These are phyloP conservation scores for Champsocephalus esox DNA, from an alignment of 2,797 vertebrate species.

Conservation along the genomic window DNA sequence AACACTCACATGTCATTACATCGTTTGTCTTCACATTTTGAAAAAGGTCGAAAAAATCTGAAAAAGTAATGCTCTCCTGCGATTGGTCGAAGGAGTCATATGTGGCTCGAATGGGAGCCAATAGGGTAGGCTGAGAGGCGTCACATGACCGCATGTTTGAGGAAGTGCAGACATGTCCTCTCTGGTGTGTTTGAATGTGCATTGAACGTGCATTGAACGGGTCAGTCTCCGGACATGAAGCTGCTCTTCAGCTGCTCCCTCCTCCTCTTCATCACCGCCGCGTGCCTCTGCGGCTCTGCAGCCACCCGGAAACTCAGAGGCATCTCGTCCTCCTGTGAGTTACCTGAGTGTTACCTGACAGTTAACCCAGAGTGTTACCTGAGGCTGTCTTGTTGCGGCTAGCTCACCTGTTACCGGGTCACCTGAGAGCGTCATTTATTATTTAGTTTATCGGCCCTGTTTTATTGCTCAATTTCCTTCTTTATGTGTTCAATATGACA, in stretches of 20 bases:
- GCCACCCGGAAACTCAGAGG: slow-evolving; percentile 81
- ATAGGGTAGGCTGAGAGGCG: not conserved
- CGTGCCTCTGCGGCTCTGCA: slow-evolving; percentile 61
- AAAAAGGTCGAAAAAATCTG: not conserved
- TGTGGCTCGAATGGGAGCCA: slow-evolving; percentile 9
- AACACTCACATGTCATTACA: no score
- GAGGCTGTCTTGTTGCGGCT: no score
- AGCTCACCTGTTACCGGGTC: no score
- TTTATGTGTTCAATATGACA: no score
- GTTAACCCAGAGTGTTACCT: no score
- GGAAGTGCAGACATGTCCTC: slow-evolving; percentile 62
- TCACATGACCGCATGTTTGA: slow-evolving; percentile 72
- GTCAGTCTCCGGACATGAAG: slow-evolving; percentile 63
- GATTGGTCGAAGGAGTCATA: slow-evolving; percentile 45
- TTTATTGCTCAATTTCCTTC: no score
- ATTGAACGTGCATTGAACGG: not conserved
- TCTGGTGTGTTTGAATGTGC: slow-evolving; percentile 36
- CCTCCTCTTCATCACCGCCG: slow-evolving; percentile 48
- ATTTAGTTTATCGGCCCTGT: no score
- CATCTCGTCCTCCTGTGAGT: slow-evolving; percentile 85
- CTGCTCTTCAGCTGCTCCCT: slow-evolving; percentile 20
- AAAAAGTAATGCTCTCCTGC: not conserved
- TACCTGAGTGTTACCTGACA: no score
- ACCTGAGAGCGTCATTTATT: no score
- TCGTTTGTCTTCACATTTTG: not conserved